Base-by-base conservation (phyloP, 2,888 invertebrate genomes). In the Platycnemis pennipes region DNA sequence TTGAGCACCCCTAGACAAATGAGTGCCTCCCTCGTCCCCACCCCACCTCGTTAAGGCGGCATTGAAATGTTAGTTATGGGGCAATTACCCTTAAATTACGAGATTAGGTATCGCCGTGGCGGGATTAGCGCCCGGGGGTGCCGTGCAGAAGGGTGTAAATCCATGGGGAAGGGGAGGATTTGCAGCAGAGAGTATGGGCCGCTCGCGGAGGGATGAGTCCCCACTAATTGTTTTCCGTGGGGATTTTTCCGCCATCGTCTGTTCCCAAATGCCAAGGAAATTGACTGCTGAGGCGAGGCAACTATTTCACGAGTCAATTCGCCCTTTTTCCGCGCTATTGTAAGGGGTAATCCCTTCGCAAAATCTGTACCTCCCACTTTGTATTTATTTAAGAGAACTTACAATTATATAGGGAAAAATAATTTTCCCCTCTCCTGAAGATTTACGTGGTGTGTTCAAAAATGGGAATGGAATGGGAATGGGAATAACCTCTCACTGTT, bases 1-100 rank as follows among this genome's bases (percentile, higher is more conserved):
- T 49, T 49, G 8, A n/a, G n/a, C n/a, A n/a, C n/a, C n/a, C n/a
- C n/a, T n/a, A n/a, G 37, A 77, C 77, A 77, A 77, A 77, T 77
- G 77, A 77, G 37, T 13, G 16, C 37, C 77, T 77, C 77, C 16
- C 16, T 26, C 45, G 26, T 45, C 45, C 87, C 69, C 26, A 8
- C 44, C 91, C 89, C 63, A 22, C 63, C 56, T 89, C 11, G 44
- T 91, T 91, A 91, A 91, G 91, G 69, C 91, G 44, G 69, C 91
- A 91, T 91, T 91, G 49, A 91, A 91, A 91, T 91, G 91, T 91
- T 91, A 91, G 91, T 91, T 91, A 91, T 91, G 91, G 91, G 91
- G 91, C 91, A 91, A 91, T 91, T 91, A 91, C 91, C 91, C 56
- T 69, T 56, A 91, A 91, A 91, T 91, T 91, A 91, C 63, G 91